Conservation (phyloP, 1,140 invertebrate species). For the Drosophila bipectinata region DNA sequence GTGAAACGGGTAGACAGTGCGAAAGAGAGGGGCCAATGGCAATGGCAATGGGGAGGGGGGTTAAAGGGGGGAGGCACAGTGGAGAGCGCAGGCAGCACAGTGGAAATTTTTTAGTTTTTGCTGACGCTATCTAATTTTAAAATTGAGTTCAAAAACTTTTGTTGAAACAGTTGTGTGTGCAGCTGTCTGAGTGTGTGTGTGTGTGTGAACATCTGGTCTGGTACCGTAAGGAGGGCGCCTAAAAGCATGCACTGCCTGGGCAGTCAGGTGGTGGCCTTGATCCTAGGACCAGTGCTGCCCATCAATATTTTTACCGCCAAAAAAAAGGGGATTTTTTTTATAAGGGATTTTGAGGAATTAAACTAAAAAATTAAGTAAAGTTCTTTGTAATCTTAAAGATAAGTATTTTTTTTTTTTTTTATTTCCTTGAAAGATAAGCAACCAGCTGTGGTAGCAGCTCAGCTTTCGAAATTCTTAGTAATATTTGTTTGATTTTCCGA, state of each 20-base stretch:
- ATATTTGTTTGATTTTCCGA: too few relatives aligned
- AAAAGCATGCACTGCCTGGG: conserved; percentile 3
- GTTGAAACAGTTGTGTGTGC: conserved; percentile 58
- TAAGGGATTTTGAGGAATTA: too few relatives aligned
- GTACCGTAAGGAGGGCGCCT: conserved; percentile 1
- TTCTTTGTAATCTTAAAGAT: neutral
- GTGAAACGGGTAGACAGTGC: neutral
- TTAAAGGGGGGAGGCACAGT: conserved; percentile 7
- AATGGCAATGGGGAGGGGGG: conserved; percentile 3
- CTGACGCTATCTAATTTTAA: conserved; percentile 53
- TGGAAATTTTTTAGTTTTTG: conserved; percentile 54
- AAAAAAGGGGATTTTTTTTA: neutral
- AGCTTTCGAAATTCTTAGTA: too few relatives aligned
- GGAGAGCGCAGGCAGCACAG: conserved; percentile 32
- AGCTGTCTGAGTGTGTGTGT: neutral
- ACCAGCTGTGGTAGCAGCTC: too few relatives aligned
- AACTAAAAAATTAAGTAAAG: too few relatives aligned
- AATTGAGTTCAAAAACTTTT: conserved; percentile 50
- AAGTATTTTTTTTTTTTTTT: too few relatives aligned
- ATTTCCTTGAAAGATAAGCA: too few relatives aligned
- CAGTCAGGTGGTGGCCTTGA: conserved; percentile 19
- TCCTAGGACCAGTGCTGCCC: conserved; percentile 9
- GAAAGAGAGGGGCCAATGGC: neutral
- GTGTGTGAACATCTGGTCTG: conserved; percentile 28
- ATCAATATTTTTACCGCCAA: conserved; percentile 1